Evolutionary conservation across 2,797 vertebrate species (phyloP), one percentile per base, ranked within the genome.

Genomic region (Poecilia wingei): DNA sequence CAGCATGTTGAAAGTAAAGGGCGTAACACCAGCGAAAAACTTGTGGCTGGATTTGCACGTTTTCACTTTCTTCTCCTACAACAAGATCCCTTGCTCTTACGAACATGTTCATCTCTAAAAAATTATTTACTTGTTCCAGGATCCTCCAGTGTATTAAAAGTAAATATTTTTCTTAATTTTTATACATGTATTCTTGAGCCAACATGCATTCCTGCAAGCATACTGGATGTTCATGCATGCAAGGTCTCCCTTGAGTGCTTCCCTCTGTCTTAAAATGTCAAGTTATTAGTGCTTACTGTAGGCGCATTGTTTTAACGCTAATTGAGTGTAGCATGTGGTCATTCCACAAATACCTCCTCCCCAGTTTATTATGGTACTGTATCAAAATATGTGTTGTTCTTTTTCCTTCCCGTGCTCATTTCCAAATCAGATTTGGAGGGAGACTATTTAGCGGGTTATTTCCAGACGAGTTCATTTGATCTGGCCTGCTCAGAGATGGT

Each of bases 271-370:
- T 51, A 61, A 77, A 80, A 87, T 86, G 81, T 87, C 64, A 55
- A 66, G 78, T 82, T 77, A 45, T 20, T 80, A 59, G 77, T 85
- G 81, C 80, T 81, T 72, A 93, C 91, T 94, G 87, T 91, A 84
- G 85, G 85, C 80, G 80, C 89, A 87, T 94, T 95, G 92, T 95
- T 92, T 94, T 90, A 83, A 90, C 92, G 88, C 81, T 94, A 94
- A 95, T 93, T 90, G 87, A 91, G 83, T 91, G 72, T 74, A 91
- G 87, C 88, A 75, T 93, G 88, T 81, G 86, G 84, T 93, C 93
- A 91, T 88, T 90, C 91, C 90, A 76, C 51, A 78, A 87, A 94
- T 92, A 80, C 89, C 80, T 86, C 80, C 83, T 85, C 76, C 75
- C 61, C 28, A 75, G 68, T 84, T 85, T 85, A 86, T 89, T 86